These are phyloP conservation scores for Ceratosolen fusciceps DNA, from an alignment of 1,140 invertebrate species.

Conservation along the genomic window DNA sequence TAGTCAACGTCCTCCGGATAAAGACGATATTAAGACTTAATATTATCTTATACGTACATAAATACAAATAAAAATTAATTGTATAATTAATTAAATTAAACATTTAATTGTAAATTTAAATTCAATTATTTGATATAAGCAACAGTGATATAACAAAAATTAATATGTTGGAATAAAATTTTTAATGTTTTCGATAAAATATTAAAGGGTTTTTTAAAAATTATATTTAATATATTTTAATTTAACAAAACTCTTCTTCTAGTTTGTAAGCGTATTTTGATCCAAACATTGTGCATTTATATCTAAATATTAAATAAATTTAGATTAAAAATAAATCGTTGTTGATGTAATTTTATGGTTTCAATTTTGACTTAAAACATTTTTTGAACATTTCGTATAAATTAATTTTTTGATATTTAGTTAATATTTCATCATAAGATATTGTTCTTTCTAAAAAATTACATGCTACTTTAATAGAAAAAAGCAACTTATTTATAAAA, in stretches of 20 bases:
- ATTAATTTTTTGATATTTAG: no score
- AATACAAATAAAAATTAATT: neutral
- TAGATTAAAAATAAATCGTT: no score
- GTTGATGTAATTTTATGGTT: no score
- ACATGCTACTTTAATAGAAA: neutral
- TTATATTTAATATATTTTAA: no score
- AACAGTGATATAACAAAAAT: neutral
- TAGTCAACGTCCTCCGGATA: constrained; percentile 29
- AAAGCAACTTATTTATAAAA: neutral
- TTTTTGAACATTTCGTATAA: no score
- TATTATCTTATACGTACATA: neutral
- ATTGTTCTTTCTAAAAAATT: no score
- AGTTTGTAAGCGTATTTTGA: neutral
- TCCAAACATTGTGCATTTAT: neutral
- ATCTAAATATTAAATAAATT: neutral
- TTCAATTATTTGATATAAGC: constrained; percentile 1
- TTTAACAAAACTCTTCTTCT: neutral
- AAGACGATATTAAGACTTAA: constrained; percentile 23
- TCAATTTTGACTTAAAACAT: no score
- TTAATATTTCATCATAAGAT: no score
- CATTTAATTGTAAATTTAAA: no score
- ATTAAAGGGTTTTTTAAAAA: neutral
- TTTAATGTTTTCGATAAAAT: neutral
- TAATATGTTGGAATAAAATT: neutral
- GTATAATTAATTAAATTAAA: no score